These are phyloP conservation scores for Gobius niger DNA, from an alignment of 2,113 vertebrate genomes.

Conservation along the genomic window DNA sequence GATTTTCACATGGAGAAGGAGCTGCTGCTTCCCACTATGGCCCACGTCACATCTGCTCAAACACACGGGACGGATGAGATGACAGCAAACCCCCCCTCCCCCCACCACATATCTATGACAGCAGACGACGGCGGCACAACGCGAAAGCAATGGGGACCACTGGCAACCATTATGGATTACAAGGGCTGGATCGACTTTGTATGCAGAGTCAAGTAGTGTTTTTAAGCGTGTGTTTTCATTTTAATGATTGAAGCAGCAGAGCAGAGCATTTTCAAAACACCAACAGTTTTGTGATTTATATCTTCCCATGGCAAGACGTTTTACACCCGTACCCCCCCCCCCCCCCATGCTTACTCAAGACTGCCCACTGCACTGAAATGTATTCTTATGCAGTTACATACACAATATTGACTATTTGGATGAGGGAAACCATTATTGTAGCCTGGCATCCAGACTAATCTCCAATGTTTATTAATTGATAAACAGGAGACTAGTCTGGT, in stretches of 20 bases:
- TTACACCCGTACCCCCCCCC: too few relatives aligned
- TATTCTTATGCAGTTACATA: too few relatives aligned
- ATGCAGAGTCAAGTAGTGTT: not conserved
- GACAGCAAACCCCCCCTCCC: slow-evolving; percentile 17
- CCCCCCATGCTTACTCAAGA: too few relatives aligned
- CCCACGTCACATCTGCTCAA: slow-evolving; percentile 73
- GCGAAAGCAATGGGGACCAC: slow-evolving; percentile 3
- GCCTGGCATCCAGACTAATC: too few relatives aligned
- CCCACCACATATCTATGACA: slow-evolving; percentile 36
- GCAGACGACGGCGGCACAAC: slow-evolving; percentile 17
- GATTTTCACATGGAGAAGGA: slow-evolving; percentile 53
- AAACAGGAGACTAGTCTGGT: too few relatives aligned
- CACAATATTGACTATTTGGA: too few relatives aligned
- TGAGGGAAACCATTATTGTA: too few relatives aligned
- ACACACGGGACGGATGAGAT: slow-evolving; percentile 50
- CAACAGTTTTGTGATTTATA: too few relatives aligned
- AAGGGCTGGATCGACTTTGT: not conserved
- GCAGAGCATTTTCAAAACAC: too few relatives aligned
- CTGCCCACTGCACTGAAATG: too few relatives aligned
- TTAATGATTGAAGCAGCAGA: not conserved
- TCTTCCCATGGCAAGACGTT: too few relatives aligned
- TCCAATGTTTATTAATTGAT: too few relatives aligned
- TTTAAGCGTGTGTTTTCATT: not conserved
- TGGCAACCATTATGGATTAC: slow-evolving; percentile 12
- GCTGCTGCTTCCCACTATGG: slow-evolving; percentile 51